Evolutionary conservation across 2,888 invertebrate genomes (phyloP).

Genomic region (Callimorpha dominula): DNA sequence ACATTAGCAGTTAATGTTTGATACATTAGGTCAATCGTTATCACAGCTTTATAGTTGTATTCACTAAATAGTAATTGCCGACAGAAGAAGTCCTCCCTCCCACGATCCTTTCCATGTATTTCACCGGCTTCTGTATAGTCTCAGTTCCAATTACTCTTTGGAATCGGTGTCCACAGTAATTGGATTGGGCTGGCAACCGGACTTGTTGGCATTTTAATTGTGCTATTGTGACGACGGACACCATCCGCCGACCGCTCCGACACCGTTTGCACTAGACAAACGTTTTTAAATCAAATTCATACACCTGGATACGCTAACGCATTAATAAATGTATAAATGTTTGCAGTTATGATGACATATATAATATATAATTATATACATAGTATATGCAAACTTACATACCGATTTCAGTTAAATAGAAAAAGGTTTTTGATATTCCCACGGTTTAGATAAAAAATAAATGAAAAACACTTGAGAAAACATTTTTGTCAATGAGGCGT

Average conservation of each 20-base stretch:
- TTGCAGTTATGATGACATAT: constrained; percentile 9
- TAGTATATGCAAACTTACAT: background rate
- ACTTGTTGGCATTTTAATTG: constrained; percentile 87
- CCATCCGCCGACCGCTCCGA: constrained; percentile 70
- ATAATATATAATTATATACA: too few species aligned
- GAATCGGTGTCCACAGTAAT: constrained; percentile 86
- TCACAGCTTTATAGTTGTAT: constrained; percentile 36
- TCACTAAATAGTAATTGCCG: constrained; percentile 59
- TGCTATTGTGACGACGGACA: constrained; percentile 85
- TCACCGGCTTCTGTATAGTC: constrained; percentile 74
- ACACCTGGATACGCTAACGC: constrained; percentile 57
- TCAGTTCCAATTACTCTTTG: constrained; percentile 85
- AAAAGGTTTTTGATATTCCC: constrained; percentile 58
- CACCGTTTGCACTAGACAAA: constrained; percentile 75
- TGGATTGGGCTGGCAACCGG: constrained; percentile 85
- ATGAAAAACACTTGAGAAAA: constrained; percentile 69
- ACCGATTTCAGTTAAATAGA: background rate
- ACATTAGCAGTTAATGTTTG: background rate
- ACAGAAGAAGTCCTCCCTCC: constrained; percentile 59
- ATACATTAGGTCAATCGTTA: background rate
- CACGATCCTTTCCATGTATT: constrained; percentile 72
- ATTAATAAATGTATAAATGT: constrained; percentile 25
- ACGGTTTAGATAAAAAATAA: constrained; percentile 62
- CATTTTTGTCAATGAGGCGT: constrained; percentile 70
- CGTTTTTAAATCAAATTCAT: constrained; percentile 71